Evolutionary conservation across 2,797 vertebrate species (phyloP), one percentile per base, ranked within the genome.

Genomic region (Simalia tracyae): DNA sequence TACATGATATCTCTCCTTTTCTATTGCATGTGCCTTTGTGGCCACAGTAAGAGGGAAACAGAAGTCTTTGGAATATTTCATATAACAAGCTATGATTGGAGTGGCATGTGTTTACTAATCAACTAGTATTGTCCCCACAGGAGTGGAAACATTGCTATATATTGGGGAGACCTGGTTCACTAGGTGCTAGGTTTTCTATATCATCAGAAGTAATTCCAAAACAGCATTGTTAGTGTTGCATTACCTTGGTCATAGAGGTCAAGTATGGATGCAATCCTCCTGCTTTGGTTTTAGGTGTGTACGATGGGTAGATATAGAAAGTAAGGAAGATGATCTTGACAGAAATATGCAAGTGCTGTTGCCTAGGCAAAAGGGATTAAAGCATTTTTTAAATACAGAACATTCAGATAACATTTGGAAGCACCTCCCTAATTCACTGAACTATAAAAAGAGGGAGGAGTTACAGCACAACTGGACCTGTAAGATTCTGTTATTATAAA

Each of bases 1-100:
- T 0, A 63, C 2, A 90, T 59, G 68, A 92, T 90, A 0, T 76
- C 93, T 57, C 76, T 46, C 50, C 57, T 54, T n/a, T 88, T 50
- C 68, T 72, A 86, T 59, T 76, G 54, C 57, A 28, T 89, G 36
- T 56, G 4, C 88, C 42, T 89, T 92, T 86, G 28, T 92, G 63
- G 54, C 63, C 56, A 54, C 63, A 46, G 56, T 89, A 89, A 84
- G 54, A 66, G 36, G 24, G 61, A 86, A 66, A 42, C 56, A 31
- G 54, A 57, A 26, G 63, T 54, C 64, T 61, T 19, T 72, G 57
- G 63, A 72, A 68, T 68, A 54, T 86, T 85, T 86, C n/a, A 26
- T 66, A 64, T 68, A 89, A 61, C 54, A 85, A n/a, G 63, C 61
- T 89, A 26, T 54, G 54, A 50, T 60, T 81, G 90, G 59, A 61